Conservation (phyloP, 2,797 vertebrate species). For the Centroberyx gerrardi region DNA sequence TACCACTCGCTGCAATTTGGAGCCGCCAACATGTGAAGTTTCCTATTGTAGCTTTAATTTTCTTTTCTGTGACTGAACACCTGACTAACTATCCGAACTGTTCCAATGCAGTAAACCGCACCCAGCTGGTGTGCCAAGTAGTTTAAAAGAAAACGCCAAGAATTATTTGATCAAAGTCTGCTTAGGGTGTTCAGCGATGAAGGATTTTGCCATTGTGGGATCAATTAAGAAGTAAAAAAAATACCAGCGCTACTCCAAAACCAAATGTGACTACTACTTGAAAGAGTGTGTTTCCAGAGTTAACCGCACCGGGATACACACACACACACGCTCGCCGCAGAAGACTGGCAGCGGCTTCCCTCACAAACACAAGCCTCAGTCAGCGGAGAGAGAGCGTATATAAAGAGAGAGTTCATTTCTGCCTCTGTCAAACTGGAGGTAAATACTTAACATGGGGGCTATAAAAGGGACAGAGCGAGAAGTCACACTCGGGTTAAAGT, state of each 20-base stretch:
- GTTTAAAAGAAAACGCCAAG: neutral
- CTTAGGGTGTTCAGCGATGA: neutral
- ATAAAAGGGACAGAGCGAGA: slow-evolving; percentile 2
- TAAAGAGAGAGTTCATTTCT: slow-evolving; percentile 7
- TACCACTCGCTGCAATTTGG: too few relatives aligned
- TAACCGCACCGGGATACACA: too few relatives aligned
- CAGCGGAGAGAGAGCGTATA: neutral
- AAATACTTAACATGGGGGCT: slow-evolving; percentile 15
- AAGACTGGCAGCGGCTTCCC: neutral
- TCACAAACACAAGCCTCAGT: slow-evolving; percentile 2
- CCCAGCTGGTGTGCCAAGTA: neutral
- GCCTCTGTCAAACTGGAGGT: neutral
- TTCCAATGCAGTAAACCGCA: neutral
- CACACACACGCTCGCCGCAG: neutral
- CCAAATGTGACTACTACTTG: too few relatives aligned
- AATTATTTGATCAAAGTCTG: too few relatives aligned
- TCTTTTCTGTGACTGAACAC: neutral
- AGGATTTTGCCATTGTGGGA: neutral
- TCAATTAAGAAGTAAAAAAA: too few relatives aligned
- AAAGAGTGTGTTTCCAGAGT: neutral
- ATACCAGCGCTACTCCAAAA: too few relatives aligned
- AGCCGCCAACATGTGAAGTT: too few relatives aligned
- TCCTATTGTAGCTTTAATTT: too few relatives aligned
- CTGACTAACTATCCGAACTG: neutral
- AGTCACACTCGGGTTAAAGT: slow-evolving; percentile 26